A percentile compares a stretch with the other conserved stretches of the same genome.
Conservation (phyloP, 2,888 invertebrate genomes). For the Schizotus pectinicornis region DNA sequence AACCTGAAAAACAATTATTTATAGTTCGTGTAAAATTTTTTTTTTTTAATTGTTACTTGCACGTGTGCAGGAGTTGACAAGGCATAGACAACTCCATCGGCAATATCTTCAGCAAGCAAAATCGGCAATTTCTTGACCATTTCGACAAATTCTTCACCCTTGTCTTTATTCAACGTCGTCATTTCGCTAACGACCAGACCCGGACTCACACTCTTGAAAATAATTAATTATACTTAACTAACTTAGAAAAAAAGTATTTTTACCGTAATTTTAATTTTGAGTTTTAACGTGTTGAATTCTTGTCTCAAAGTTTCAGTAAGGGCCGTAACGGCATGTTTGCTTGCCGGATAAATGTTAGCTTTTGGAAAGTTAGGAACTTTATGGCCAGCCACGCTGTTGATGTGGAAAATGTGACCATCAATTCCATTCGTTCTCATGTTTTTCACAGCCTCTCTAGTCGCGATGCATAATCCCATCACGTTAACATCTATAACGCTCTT, state of each 20-base stretch:
- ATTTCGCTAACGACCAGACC: slow-evolving; percentile 35
- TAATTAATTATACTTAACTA: background rate
- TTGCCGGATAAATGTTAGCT: slow-evolving; percentile 9
- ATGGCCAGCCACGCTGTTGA: slow-evolving; percentile 38
- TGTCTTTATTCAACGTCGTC: background rate
- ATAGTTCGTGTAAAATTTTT: slow-evolving; percentile 1
- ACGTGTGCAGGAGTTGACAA: slow-evolving; percentile 43
- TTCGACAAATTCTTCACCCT: background rate
- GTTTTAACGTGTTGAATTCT: slow-evolving; percentile 23
- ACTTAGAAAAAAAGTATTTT: slow-evolving; percentile 7
- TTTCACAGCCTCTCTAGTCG: slow-evolving; percentile 38
- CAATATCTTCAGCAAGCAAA: slow-evolving; percentile 35
- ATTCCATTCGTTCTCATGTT: slow-evolving; percentile 35
- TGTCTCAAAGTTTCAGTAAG: slow-evolving; percentile 32
- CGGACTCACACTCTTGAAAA: slow-evolving; percentile 40
- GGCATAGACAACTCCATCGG: slow-evolving; percentile 39
- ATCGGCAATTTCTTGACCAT: slow-evolving; percentile 1
- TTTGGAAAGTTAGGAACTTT: slow-evolving; percentile 19
- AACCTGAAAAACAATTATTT: slow-evolving; percentile 16
- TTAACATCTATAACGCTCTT: slow-evolving; percentile 31
- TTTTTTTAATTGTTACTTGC: slow-evolving; percentile 32
- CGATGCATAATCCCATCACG: slow-evolving; percentile 31
- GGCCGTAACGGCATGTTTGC: slow-evolving; percentile 38
- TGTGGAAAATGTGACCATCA: slow-evolving; percentile 37
- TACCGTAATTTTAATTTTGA: slow-evolving; percentile 35